Evolutionary conservation across 2,888 invertebrate species (phyloP), one percentile per base, ranked within the genome.

Genomic region (Athalia circularis): DNA sequence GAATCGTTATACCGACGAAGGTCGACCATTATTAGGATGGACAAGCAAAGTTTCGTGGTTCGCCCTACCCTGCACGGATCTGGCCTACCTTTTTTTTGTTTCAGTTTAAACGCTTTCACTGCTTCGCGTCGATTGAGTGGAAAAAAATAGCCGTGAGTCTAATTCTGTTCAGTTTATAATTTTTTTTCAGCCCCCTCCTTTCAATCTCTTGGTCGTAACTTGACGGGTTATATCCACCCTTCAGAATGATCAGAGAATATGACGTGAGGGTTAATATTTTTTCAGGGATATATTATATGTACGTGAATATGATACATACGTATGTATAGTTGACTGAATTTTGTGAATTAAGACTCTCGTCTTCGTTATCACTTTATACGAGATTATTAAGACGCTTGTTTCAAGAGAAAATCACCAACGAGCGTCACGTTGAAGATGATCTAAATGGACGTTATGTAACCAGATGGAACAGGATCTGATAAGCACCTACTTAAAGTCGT

Each of bases 21-120:
- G 64, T 64, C 62, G 75, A 54, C 62, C 54, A 62, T 62, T 64
- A 75, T 15, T 29, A 50, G 62, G 62, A 75, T 62, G 75, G 62
- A 64, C 62, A 62, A 59, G 57, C 15, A 50, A 68, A 68, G 54
- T 68, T 68, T 52, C 43, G 52, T 52, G 68, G 52, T 52, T 29
- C 50, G 52, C 54, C 52, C 15, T n/a, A 13, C 29, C 29, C 29
- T 61, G 29, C 43, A 50, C 68, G 68, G 52, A 29, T 29, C 29
- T 52, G 52, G 68, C 52, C 52, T 9, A 68, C 52, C 29, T 29
- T 68, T 68, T 68, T 68, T 68, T 29, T 29, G 29, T 68, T 29
- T 43, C 47, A 52, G 54, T 68, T 68, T 52, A 68, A 68, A 68
- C 68, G 52, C 52, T 29, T 29, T 29, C 29, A 52, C 45, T 43